Evolutionary conservation across 1,140 invertebrate species (phyloP), one percentile per base, ranked within the genome.

Genomic region (Zeugodacus cucurbitae): DNA sequence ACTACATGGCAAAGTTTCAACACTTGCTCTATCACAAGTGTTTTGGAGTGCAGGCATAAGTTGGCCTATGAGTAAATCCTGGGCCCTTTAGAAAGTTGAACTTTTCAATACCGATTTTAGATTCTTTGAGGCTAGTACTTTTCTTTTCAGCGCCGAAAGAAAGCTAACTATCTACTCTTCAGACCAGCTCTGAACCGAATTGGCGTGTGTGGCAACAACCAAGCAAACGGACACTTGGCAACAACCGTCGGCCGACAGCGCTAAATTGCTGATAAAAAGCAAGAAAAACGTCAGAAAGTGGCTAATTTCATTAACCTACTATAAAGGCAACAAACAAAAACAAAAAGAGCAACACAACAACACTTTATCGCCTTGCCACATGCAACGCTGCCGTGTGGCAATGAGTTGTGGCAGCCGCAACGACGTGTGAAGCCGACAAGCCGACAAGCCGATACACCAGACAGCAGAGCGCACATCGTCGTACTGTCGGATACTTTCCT

Each of bases 371-470:
- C 14, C 0, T 82, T 82, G 74, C 41, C 74, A 48, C 74, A 48
- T 82, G 44, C 64, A 17, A 70, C 32, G 14, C 26, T 20, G 64
- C 64, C 64, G 26, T 70, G 64, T 70, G 64, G 64, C 74, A n/a
- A 26, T 82, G 74, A 82, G 41, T 82, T 82, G 74, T 82, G 74
- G 74, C 44, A 3, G 74, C 74, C 74, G n/a, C 41, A 82, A 48
- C 44, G 74, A 82, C 37, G 74, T 82, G 74, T 48, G 74, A 82
- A 82, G 70, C 10, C 41, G 22, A 82, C 64, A 70, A 29, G 14
- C 10, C 26, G 32, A 70, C 26, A 70, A 29, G 14, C 10, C 26
- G 32, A 70, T 10, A 70, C 67, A n/a, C 20, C 6, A 22, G 26
- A 70, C 1, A 26, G 2, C 48, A 82, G 7, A 26, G 8, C 74